Evolutionary conservation across 2,888 invertebrate genomes (phyloP).

Genomic region (Sarcophaga variegata): DNA sequence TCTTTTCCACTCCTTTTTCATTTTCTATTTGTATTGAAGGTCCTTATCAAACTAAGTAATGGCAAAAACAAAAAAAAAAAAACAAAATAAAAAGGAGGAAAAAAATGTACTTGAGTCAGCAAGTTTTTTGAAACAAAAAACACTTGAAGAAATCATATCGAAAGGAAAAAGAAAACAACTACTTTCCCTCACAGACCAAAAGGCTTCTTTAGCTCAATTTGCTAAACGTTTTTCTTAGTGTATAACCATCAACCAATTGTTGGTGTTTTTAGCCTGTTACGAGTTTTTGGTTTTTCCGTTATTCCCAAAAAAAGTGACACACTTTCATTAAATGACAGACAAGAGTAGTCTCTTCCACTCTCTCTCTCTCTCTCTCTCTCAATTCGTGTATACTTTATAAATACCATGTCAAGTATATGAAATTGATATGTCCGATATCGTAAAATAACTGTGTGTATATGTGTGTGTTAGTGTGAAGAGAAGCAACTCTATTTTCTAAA

Average conservation of each 20-base stretch:
- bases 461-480: too few species aligned
- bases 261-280: neutral
- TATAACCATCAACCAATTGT: neutral
- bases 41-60: constrained; percentile 51
- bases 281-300: constrained; percentile 9
- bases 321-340: constrained; percentile 43
- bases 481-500: constrained; percentile 38
- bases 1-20: too few species aligned
- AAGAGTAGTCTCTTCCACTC: neutral
- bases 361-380: too few species aligned
- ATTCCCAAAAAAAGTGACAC: constrained; percentile 28
- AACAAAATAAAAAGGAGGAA: neutral
- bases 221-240: too few species aligned
- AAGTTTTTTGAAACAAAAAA: constrained; percentile 30
- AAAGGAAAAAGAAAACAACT: neutral
- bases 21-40: constrained; percentile 24
- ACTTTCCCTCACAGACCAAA: neutral
- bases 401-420: too few species aligned
- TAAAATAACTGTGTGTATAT: too few species aligned
- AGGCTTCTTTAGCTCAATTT: too few species aligned
- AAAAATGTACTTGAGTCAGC: constrained; percentile 52
- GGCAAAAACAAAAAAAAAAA: neutral
- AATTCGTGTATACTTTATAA: neutral
- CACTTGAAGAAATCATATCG: constrained; percentile 6
- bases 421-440: too few species aligned